Evolutionary conservation across 2,888 invertebrate species (phyloP).

Genomic region (Geophilus truncorum): DNA sequence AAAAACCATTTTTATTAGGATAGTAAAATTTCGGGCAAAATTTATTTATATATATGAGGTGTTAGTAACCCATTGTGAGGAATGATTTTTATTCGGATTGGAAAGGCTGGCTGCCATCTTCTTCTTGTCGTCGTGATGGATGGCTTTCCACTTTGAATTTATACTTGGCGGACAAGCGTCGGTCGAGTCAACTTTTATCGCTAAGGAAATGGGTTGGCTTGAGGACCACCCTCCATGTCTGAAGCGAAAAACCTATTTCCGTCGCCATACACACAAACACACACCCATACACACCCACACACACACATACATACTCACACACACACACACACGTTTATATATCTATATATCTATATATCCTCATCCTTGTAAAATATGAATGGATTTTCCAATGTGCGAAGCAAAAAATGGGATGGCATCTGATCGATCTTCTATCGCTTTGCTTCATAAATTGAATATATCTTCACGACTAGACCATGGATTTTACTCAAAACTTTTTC

Average conservation of each 20-base stretch:
- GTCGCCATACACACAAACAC: neutral
- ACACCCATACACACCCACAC: too few relatives aligned
- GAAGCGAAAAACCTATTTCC: slow-evolving; percentile 7
- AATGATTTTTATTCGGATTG: slow-evolving; percentile 18
- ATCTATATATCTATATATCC: neutral
- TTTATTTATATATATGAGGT: neutral
- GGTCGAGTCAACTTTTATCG: slow-evolving; percentile 24
- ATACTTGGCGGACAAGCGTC: slow-evolving; percentile 19
- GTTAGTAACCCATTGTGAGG: neutral
- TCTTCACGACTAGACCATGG: neutral
- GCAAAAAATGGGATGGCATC: slow-evolving; percentile 1
- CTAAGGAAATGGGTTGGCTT: slow-evolving; percentile 4
- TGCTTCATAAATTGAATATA: slow-evolving; percentile 27
- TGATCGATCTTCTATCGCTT: slow-evolving; percentile 18
- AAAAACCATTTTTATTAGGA: too few relatives aligned
- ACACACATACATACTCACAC: too few relatives aligned
- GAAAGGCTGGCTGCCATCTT: slow-evolving; percentile 5
- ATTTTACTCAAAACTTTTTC: slow-evolving; percentile 4
- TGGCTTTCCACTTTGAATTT: slow-evolving; percentile 27
- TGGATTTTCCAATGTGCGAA: neutral
- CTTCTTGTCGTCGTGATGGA: slow-evolving; percentile 5
- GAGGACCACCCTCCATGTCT: neutral
- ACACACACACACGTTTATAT: too few relatives aligned
- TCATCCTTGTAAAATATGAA: slow-evolving; percentile 23
- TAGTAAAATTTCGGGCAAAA: too few relatives aligned